Conservation (phyloP, 2,888 invertebrate genomes). For the Dexiosoma caninum region DNA sequence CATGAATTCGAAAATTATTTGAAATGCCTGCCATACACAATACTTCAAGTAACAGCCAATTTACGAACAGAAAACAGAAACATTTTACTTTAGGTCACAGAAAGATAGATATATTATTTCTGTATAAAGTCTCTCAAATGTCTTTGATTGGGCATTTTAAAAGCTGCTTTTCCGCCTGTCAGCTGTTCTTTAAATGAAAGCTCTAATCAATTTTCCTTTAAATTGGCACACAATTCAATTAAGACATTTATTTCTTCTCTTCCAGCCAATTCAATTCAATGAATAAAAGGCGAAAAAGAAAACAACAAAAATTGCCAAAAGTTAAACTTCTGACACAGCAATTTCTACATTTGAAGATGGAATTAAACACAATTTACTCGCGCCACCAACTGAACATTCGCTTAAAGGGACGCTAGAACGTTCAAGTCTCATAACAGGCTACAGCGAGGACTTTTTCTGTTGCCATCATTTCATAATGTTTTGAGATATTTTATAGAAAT, state of each 20-base stretch:
- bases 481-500: slow-evolving; percentile 66
- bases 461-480: slow-evolving; percentile 60
- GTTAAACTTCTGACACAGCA: slow-evolving; percentile 53
- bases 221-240: slow-evolving; percentile 48
- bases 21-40: too few species aligned
- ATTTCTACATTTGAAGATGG: slow-evolving; percentile 42
- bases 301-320: slow-evolving; percentile 17
- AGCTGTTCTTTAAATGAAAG: not conserved
- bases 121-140: too few species aligned
- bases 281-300: not conserved
- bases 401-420: not conserved
- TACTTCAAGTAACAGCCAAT: too few species aligned
- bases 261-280: not conserved
- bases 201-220: not conserved
- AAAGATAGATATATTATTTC: too few species aligned
- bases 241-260: slow-evolving; percentile 14
- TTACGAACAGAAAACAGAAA: too few species aligned
- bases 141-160: not conserved
- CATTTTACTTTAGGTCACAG: too few species aligned
- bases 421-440: not conserved
- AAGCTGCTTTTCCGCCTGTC: not conserved
- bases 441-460: slow-evolving; percentile 22
- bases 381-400: not conserved
- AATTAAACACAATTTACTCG: slow-evolving; percentile 3
- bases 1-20: too few species aligned